Base-by-base conservation (phyloP, 2,888 invertebrate genomes). In the Coronaproctus castanopsis region DNA sequence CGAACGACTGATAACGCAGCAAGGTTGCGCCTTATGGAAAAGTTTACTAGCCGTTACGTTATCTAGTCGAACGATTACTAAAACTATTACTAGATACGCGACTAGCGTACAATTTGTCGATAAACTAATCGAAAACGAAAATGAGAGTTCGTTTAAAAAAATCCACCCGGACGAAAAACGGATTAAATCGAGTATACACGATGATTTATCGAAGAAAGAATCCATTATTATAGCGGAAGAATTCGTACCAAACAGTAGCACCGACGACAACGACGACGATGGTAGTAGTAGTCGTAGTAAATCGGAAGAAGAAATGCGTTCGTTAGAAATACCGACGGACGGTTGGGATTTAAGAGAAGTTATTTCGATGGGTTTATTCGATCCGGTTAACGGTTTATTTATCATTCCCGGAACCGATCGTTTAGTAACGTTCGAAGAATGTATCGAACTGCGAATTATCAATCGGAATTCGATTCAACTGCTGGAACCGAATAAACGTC, bases 331-430 rank as follows among this genome's bases (percentile, higher is more conserved):
- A 24, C 92, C 92, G 1, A 77, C 79, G 18, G 85, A 84, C 61
- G 90, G 92, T 2, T 90, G 89, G 86, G 78, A 79, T 60, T 75
- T 95, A 1, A 77, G 79, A 58, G 86, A 90, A 67, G 91, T 92
- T 2, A 88, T 95, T 63, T 77, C 83, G 51, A 81, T 83, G 68
- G 82, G 82, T 58, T 72, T 89, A 2, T 87, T 93, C 66, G 86
- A 95, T 71, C 84, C 92, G 1, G 75, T 79, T 0, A 81, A 80
- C 1, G 95, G 96, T 2, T 74, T 87, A 48, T 89, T 95, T 67
- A 80, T 82, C 19, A 86, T 95, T 64, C 87, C 88, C 1, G 85
- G 85, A 18, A 89, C 91, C 3, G 90, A 91, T 70, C 77, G 88
- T 65, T 74, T 85, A 58, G 80, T 90, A 53, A 83, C 85, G 62